phyloP scores from a whole-genome alignment of 1,140 invertebrate genomes.

The Drosophila simulans region DNA sequence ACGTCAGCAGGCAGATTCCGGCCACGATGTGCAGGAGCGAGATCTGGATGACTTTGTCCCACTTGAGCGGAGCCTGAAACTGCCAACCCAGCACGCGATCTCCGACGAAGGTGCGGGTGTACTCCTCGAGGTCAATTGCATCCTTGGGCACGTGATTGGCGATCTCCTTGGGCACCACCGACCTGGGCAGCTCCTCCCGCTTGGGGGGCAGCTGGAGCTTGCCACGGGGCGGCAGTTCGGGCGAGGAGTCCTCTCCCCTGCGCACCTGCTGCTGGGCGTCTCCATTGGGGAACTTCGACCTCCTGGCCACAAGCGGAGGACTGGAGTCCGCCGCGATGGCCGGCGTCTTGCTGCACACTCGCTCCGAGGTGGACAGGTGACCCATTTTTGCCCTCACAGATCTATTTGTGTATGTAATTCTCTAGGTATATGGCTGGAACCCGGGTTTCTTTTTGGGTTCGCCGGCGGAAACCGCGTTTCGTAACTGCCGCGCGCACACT shows the following conservation, averaged over 20 bases:
- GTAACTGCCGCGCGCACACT: slow-evolving; percentile 52
- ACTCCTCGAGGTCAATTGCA: slow-evolving; percentile 71
- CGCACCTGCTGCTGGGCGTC: slow-evolving; percentile 49
- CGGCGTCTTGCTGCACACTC: slow-evolving; percentile 67
- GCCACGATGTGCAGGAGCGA: slow-evolving; percentile 69
- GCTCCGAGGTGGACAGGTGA: slow-evolving; percentile 75
- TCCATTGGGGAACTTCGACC: slow-evolving; percentile 51
- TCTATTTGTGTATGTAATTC: slow-evolving; percentile 14
- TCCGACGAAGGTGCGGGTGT: slow-evolving; percentile 68
- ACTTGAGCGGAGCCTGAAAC: slow-evolving; percentile 82
- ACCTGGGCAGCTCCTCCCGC: not conserved
- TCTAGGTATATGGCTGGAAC: not conserved
- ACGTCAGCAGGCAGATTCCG: slow-evolving; percentile 50
- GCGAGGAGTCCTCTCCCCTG: slow-evolving; percentile 66
- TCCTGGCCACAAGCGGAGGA: slow-evolving; percentile 47
- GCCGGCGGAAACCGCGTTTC: slow-evolving; percentile 63
- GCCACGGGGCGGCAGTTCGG: slow-evolving; percentile 47
- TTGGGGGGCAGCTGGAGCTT: slow-evolving; percentile 35
- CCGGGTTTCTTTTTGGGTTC: slow-evolving; percentile 31
- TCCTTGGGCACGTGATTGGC: slow-evolving; percentile 61
- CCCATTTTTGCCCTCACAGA: slow-evolving; percentile 63
- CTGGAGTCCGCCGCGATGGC: slow-evolving; percentile 52
- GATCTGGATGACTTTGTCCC: slow-evolving; percentile 84
- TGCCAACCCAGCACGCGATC: slow-evolving; percentile 69
- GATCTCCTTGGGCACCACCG: slow-evolving; percentile 41